A percentile compares a stretch with the other conserved stretches of the same genome.
These are phyloP conservation scores for Mythimna vitellina DNA, from an alignment of 2,888 invertebrate genomes.

Conservation along the genomic window DNA sequence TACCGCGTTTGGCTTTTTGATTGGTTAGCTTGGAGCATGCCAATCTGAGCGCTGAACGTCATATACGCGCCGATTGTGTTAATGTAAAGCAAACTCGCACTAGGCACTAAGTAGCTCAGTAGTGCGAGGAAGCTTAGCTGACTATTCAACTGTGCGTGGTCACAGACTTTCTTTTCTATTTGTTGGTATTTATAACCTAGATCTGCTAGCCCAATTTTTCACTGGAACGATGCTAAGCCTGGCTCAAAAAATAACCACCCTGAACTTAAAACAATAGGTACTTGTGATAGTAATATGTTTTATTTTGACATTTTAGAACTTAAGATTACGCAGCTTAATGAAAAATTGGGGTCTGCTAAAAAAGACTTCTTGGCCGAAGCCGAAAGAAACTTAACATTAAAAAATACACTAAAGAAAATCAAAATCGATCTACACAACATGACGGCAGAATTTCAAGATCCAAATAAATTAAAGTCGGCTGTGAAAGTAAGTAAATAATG, in stretches of 20 bases:
- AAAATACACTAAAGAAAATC: constrained; percentile 93
- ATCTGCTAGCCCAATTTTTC: not conserved
- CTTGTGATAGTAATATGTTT: not conserved
- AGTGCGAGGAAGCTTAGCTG: too few relatives aligned
- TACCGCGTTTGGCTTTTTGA: too few relatives aligned
- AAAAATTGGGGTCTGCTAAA: constrained; percentile 94
- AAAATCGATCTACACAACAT: constrained; percentile 95
- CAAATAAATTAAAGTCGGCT: constrained; percentile 90
- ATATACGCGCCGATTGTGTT: too few relatives aligned
- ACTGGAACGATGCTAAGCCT: not conserved
- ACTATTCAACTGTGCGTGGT: too few relatives aligned
- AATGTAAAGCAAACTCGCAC: too few relatives aligned
- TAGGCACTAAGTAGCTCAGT: too few relatives aligned
- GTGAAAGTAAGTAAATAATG: constrained; percentile 87
- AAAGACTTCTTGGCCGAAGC: constrained; percentile 93
- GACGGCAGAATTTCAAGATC: constrained; percentile 94
- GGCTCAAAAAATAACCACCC: not conserved
- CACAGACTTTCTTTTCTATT: too few relatives aligned
- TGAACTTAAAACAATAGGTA: too few relatives aligned
- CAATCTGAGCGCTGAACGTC: too few relatives aligned
- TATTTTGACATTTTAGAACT: constrained; percentile 88
- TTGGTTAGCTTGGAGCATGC: too few relatives aligned
- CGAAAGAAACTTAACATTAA: constrained; percentile 90
- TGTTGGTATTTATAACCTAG: not conserved
- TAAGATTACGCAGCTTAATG: constrained; percentile 94